Conservation (phyloP, 2,888 invertebrate genomes). For the Phengaris arion region DNA sequence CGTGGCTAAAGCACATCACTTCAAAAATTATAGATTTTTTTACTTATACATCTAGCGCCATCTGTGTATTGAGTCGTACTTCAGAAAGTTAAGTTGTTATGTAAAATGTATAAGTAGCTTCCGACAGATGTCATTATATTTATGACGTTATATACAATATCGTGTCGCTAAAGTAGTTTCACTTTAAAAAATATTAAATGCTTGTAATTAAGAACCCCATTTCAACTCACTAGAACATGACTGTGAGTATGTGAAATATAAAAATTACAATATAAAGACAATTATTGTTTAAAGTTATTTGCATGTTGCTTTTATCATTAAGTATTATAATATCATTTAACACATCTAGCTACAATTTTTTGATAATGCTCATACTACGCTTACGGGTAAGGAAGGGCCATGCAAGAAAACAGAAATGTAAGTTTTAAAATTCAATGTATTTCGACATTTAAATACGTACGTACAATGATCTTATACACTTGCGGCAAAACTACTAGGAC, state of each 20-base stretch:
- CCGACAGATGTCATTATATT: no score
- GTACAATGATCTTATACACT: slow-evolving; percentile 67
- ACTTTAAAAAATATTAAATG: background rate
- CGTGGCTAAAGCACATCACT: no score
- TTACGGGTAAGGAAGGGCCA: slow-evolving; percentile 60
- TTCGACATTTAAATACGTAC: slow-evolving; percentile 70
- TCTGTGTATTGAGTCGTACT: no score
- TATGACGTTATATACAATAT: no score
- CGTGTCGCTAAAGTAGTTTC: no score
- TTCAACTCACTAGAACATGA: background rate
- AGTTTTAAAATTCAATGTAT: slow-evolving; percentile 65
- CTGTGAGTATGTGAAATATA: background rate
- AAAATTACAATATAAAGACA: background rate
- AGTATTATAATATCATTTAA: background rate
- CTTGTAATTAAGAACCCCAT: background rate
- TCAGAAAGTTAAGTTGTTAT: no score
- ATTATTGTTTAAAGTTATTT: background rate
- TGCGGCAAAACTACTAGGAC: slow-evolving; percentile 47
- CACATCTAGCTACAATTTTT: slow-evolving; percentile 30
- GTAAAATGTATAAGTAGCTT: no score
- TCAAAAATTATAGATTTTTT: no score
- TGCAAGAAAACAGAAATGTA: slow-evolving; percentile 76
- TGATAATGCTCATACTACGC: slow-evolving; percentile 53
- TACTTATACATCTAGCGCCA: no score
- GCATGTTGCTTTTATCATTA: background rate